A percentile compares a stretch with the other conserved stretches of the same genome.
These are phyloP conservation scores for Parascotia fuliginaria DNA, from an alignment of 2,888 invertebrate genomes.

Conservation along the genomic window DNA sequence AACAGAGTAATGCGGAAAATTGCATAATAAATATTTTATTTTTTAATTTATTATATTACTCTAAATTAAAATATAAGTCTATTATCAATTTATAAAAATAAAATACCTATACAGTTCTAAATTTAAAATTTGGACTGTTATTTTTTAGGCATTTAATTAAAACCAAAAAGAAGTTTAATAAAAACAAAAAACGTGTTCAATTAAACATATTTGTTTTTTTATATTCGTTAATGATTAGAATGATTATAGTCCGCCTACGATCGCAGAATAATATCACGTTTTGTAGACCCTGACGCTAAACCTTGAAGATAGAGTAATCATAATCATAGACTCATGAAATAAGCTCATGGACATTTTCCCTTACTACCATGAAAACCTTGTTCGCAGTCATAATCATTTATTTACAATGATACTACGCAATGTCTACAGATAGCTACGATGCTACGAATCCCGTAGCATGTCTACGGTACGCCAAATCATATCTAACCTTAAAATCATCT, in stretches of 20 bases:
- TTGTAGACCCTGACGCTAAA: neutral
- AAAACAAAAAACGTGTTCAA: too few species aligned
- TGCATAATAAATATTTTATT: slow-evolving; percentile 19
- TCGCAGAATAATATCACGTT: slow-evolving; percentile 1
- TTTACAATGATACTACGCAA: neutral
- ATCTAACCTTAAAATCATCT: neutral
- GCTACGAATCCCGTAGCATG: neutral
- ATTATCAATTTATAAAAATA: neutral
- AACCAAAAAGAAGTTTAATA: neutral
- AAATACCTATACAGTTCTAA: neutral
- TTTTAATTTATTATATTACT: neutral
- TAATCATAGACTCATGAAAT: neutral
- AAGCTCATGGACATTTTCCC: too few species aligned
- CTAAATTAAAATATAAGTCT: neutral
- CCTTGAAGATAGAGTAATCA: neutral
- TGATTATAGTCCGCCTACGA: neutral
- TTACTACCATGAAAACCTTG: neutral
- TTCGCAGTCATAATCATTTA: neutral
- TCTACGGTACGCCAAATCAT: neutral
- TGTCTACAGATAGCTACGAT: neutral
- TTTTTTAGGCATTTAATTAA: slow-evolving; percentile 13
- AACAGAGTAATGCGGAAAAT: slow-evolving; percentile 22
- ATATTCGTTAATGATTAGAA: neutral
- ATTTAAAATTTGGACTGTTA: slow-evolving; percentile 22
- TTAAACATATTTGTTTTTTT: neutral